Conservation (phyloP, 64 coral and sea anemone species). For the Porites lutea region DNA sequence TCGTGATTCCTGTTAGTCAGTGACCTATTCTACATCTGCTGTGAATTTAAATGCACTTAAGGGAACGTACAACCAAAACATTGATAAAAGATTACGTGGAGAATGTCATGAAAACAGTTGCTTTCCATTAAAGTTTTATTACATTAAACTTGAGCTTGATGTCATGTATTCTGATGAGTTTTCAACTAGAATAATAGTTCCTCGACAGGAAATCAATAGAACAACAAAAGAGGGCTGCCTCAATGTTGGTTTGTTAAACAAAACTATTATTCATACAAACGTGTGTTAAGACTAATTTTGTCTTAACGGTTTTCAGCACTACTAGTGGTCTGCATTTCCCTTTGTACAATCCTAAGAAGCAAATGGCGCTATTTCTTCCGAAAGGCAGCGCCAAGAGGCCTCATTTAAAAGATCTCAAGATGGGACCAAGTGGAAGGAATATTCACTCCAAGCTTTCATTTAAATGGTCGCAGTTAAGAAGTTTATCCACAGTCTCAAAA, state of each 20-base stretch:
- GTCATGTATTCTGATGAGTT: neutral
- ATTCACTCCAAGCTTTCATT: too few species aligned
- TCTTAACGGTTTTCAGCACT: neutral
- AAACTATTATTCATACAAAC: neutral
- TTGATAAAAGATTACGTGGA: neutral
- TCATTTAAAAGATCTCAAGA: too few species aligned
- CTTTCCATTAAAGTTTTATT: neutral
- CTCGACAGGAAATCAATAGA: conserved; percentile 6
- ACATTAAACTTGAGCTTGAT: neutral
- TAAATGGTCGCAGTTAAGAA: too few species aligned
- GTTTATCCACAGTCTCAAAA: too few species aligned
- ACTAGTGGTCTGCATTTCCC: too few species aligned
- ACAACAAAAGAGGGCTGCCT: neutral
- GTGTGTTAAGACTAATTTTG: neutral
- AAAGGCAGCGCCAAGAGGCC: too few species aligned
- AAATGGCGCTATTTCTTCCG: too few species aligned
- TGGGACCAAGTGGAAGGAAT: too few species aligned
- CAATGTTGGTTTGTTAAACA: neutral
- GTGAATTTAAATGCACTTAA: neutral
- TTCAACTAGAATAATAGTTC: neutral
- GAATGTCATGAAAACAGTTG: neutral
- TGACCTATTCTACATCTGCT: neutral
- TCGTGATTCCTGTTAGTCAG: neutral
- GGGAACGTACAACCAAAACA: neutral
- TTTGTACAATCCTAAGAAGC: too few species aligned